Conservation (phyloP, 2,888 invertebrate genomes). For the Drosophila rubida region DNA sequence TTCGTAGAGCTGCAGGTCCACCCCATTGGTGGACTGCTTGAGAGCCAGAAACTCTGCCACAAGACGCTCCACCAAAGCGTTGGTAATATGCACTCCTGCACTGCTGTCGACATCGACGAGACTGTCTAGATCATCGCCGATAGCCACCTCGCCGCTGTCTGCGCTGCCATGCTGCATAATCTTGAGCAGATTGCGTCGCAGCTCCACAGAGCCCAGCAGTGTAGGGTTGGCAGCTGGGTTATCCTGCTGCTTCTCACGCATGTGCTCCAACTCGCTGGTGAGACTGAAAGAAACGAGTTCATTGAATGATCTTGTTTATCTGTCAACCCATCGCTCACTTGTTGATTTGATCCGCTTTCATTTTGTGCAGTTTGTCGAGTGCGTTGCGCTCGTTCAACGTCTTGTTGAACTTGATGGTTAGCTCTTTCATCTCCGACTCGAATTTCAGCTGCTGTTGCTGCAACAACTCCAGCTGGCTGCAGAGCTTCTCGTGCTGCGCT, state of each 20-base stretch:
- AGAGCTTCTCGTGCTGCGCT: slow-evolving; percentile 78
- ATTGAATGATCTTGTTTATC: too few relatives aligned
- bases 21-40: slow-evolving; percentile 80
- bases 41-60: slow-evolving; percentile 82
- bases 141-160: slow-evolving; percentile 54
- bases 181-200: slow-evolving; percentile 83
- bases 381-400: slow-evolving; percentile 80
- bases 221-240: slow-evolving; percentile 2
- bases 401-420: slow-evolving; percentile 75
- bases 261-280: slow-evolving; percentile 66
- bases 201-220: slow-evolving; percentile 69
- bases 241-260: slow-evolving; percentile 70
- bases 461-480: slow-evolving; percentile 70
- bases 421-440: slow-evolving; percentile 77
- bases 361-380: slow-evolving; percentile 82
- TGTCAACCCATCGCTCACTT: slow-evolving; percentile 52
- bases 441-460: slow-evolving; percentile 71
- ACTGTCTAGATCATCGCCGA: slow-evolving; percentile 83
- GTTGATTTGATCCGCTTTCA: slow-evolving; percentile 82
- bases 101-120: slow-evolving; percentile 79
- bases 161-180: slow-evolving; percentile 78
- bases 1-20: slow-evolving; percentile 84
- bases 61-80: slow-evolving; percentile 81
- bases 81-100: slow-evolving; percentile 74
- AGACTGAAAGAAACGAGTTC: slow-evolving; percentile 39